phyloP scores from a whole-genome alignment of 1,140 invertebrate species.

The Hermetia illucens region DNA sequence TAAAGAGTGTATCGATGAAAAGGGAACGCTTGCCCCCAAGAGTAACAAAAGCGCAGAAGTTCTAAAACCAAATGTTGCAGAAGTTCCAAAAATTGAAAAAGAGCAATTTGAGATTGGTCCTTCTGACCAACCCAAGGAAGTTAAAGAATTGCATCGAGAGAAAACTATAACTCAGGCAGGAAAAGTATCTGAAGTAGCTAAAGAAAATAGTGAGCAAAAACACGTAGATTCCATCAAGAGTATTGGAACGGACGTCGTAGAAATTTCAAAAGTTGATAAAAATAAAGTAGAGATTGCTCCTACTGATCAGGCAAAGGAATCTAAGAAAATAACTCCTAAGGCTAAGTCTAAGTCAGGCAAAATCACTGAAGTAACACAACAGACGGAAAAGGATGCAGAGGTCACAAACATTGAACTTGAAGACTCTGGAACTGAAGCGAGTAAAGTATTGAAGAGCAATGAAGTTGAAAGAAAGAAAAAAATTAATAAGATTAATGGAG shows the following conservation, averaged over 20 bases:
- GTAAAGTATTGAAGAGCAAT: slow-evolving; percentile 5
- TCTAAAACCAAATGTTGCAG: no score
- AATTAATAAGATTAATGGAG: slow-evolving; percentile 7
- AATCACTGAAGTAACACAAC: slow-evolving; percentile 11
- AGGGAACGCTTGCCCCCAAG: no score
- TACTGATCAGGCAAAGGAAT: slow-evolving; percentile 9
- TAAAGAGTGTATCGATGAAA: no score
- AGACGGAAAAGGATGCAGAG: slow-evolving; percentile 10
- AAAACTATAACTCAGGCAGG: no score
- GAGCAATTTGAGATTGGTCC: no score
- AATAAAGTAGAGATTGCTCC: slow-evolving; percentile 9
- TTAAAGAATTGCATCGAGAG: no score
- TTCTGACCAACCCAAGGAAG: no score
- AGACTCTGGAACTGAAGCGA: slow-evolving; percentile 7
- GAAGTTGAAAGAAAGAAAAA: slow-evolving; percentile 8
- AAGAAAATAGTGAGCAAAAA: slow-evolving; percentile 8
- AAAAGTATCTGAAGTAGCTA: slow-evolving; percentile 10
- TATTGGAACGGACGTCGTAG: slow-evolving; percentile 11
- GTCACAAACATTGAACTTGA: slow-evolving; percentile 10
- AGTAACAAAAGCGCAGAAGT: no score
- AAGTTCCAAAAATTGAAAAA: no score
- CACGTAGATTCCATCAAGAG: slow-evolving; percentile 9
- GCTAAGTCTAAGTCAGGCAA: slow-evolving; percentile 9
- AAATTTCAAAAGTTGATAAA: slow-evolving; percentile 8
- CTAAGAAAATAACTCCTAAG: slow-evolving; percentile 7